Evolutionary conservation across 2,888 invertebrate species (phyloP), one percentile per base, ranked within the genome.

Genomic region (Oxytorus armatus): DNA sequence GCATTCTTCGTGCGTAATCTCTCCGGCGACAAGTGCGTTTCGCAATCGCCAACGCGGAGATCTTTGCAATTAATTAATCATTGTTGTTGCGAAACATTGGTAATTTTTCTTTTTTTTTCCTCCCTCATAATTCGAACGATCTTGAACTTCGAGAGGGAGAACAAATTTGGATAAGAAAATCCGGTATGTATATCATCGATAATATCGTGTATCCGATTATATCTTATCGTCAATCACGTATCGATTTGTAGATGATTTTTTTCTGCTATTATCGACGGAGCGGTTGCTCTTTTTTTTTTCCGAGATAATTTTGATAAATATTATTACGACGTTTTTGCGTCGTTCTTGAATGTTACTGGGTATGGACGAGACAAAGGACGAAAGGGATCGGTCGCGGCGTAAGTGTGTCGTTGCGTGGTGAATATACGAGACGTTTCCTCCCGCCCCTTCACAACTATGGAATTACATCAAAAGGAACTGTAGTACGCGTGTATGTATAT

Each of bases 351-450:
- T 42, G 49, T 42, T 44, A 29, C 29, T 29, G 42, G 49, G 33
- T 59, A 61, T 11, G 25, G 21, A 18, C 55, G 51, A 66, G 65
- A 66, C 53, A 55, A 55, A 75, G 55, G 51, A 66, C 74, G 25
- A 65, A 63, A 47, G 51, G 61, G 29, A n/a, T 11, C 25, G 42
- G 11, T 21, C 25, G 18, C 33, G 82, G 75, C 82, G 82, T 85
- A 89, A 89, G 89, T 89, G 86, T 89, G 89, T 88, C 89, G 88
- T n/a, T 85, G 89, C 75, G 86, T 86, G 86, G 87, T 88, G 61
- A 55, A n/a, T n/a, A 88, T 86, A 85, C 87, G 87, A 87, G 87
- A 89, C 88, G 87, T 53, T 33, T 21, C 16, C 23, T 39, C 63
- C 29, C n/a, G n/a, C n/a, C n/a, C n/a, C n/a, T n/a, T n/a, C n/a